Base-by-base conservation (phyloP, 2,113 vertebrate species). In the Siniperca chuatsi region DNA sequence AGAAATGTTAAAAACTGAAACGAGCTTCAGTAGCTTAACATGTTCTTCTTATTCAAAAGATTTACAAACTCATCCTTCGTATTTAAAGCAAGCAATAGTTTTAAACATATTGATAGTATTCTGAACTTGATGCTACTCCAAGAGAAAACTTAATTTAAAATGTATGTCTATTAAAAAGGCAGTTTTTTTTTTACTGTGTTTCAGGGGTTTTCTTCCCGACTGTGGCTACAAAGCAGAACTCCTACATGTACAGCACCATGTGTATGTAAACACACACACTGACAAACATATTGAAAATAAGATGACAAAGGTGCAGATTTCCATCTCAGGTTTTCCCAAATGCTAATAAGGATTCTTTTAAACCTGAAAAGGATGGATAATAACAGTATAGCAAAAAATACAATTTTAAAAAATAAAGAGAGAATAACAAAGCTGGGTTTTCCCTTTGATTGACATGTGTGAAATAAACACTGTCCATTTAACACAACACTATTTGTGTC, bases 1-100 rank as follows among this genome's bases (percentile, higher is more conserved):
- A 25, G 15, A 68, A 58, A 60, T 40, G 7, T 52, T 50, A 16
- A 82, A 68, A 75, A 62, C 55, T 11, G 23, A 80, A 64, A 61
- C 1, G 0, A 52, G 15, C 44, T 5, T 42, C 21, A 61, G 8
- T 25, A 50, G 40, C 40, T 35, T 46, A 20, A 29, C 11, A 21
- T 46, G 11, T 18, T 54, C 37, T 18, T 54, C 37, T 15, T 18
- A 42, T 42, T 25, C 4, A 66, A 44, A 12, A 35, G 11, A 4
- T 64, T 75, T 37, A 50, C 20, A 23, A 75, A 42, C 3, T 4
- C 21, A 66, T 8, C 23, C 13, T 77, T 77, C 20, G 40, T 54
- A 40, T 54, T 15, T 65, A 29, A 55, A 54, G 44, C 20, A 65
- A 76, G 3, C 2, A n/a, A 50, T 23, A 8, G 7, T 33, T 75